Percentiles rank a stretch among this genome's conserved stretches.
These are phyloP conservation scores for Rhipidura dahli DNA, from an alignment of 2,113 vertebrate genomes.

Conservation along the genomic window DNA sequence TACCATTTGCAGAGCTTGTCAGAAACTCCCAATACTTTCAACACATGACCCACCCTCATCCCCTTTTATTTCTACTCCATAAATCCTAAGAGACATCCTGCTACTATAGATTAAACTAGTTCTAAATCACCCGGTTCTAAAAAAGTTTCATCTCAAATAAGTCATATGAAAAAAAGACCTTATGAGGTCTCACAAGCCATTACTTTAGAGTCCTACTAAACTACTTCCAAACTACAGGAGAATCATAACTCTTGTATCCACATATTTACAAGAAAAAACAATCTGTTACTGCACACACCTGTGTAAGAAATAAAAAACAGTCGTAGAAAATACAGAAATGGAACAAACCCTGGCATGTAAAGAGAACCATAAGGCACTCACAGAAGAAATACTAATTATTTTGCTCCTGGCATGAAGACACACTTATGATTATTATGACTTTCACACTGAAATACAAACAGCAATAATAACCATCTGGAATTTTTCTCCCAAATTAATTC, in stretches of 20 bases:
- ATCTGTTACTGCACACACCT: not conserved
- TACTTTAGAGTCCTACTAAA: not conserved
- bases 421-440: not conserved
- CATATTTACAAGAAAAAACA: not conserved
- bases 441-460: not conserved
- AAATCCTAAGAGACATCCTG: not conserved
- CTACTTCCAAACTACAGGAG: not conserved
- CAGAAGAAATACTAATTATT: not conserved
- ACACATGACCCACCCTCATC: rapidly evolving
- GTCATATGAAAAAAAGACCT: not conserved
- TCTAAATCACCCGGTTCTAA: not conserved
- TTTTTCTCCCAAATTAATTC: not conserved
- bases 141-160: not conserved
- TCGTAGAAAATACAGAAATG: not conserved
- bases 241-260: not conserved
- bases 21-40: not conserved
- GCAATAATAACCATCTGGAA: not conserved
- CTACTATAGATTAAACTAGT: not conserved
- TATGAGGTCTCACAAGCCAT: not conserved
- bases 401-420: not conserved
- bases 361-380: not conserved
- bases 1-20: not conserved
- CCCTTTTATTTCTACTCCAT: not conserved
- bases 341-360: not conserved
- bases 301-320: not conserved